Conservation (phyloP, 2,113 vertebrate genomes). For the Anseranas semipalmata region DNA sequence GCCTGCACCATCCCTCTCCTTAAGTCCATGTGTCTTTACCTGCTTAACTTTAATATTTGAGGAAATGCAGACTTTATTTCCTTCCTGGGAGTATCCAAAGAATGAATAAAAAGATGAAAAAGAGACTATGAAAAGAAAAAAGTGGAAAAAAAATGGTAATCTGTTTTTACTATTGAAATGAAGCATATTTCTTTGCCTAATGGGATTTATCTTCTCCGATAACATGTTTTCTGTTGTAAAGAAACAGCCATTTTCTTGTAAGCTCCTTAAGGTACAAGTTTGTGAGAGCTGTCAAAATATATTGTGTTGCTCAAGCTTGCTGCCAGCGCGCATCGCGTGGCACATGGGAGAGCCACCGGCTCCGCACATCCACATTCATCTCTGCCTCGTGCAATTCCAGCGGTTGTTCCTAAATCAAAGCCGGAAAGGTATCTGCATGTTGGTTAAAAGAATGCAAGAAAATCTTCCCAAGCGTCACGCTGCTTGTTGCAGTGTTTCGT, state of each 20-base stretch:
- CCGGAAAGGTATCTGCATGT: fast-evolving
- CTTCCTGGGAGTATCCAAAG: not conserved
- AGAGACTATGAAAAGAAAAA: not conserved
- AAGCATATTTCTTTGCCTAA: not conserved
- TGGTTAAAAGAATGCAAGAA: not conserved
- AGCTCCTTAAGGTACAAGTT: not conserved
- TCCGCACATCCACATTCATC: not conserved
- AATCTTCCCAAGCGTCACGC: not conserved
- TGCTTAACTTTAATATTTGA: not conserved
- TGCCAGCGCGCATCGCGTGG: not conserved
- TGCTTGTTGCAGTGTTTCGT: fast-evolving
- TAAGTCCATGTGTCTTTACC: not conserved
- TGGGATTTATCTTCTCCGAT: not conserved
- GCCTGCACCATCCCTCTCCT: not conserved
- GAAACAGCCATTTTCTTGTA: not conserved
- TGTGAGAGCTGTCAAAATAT: not conserved
- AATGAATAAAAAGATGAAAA: not conserved
- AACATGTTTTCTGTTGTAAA: not conserved
- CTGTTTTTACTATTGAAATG: not conserved
- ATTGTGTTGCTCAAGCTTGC: not conserved
- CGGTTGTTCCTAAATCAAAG: not conserved
- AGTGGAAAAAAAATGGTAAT: not conserved
- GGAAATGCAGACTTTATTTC: not conserved
- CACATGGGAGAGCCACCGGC: not conserved
- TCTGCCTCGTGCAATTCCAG: not conserved